A percentile compares a stretch with the other conserved stretches of the same genome.
phyloP scores from a whole-genome alignment of 2,888 invertebrate species.

The Muscina levida region DNA sequence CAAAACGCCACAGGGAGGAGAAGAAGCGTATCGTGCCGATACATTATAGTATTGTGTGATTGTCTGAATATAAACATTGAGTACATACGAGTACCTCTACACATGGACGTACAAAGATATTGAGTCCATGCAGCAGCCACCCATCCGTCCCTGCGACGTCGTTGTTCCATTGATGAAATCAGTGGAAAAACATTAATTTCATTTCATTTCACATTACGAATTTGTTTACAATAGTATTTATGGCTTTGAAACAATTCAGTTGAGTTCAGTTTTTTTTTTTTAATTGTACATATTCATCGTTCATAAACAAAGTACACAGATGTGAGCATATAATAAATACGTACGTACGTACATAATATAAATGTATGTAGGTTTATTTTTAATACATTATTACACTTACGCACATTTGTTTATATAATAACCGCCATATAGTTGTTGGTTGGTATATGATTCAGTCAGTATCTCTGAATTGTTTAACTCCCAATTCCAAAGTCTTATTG shows the following conservation, averaged over 20 bases:
- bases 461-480: too few relatives aligned
- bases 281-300: neutral
- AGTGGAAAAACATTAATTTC: constrained; percentile 21
- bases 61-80: neutral
- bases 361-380: too few relatives aligned
- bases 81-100: neutral
- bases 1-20: too few relatives aligned
- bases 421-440: too few relatives aligned
- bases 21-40: too few relatives aligned
- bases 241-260: constrained; percentile 4
- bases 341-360: too few relatives aligned
- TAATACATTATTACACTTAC: too few relatives aligned
- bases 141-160: neutral
- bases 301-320: neutral
- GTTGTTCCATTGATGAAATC: constrained; percentile 37
- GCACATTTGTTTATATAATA: too few relatives aligned
- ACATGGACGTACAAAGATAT: neutral
- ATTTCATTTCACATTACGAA: constrained; percentile 17
- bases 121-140: neutral
- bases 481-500: neutral
- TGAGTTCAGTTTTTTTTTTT: constrained; percentile 10
- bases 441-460: too few relatives aligned
- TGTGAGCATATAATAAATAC: too few relatives aligned
- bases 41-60: neutral
- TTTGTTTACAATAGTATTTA: constrained; percentile 43